Conservation (phyloP, 2,113 vertebrate species). For the Lepus americanus region DNA sequence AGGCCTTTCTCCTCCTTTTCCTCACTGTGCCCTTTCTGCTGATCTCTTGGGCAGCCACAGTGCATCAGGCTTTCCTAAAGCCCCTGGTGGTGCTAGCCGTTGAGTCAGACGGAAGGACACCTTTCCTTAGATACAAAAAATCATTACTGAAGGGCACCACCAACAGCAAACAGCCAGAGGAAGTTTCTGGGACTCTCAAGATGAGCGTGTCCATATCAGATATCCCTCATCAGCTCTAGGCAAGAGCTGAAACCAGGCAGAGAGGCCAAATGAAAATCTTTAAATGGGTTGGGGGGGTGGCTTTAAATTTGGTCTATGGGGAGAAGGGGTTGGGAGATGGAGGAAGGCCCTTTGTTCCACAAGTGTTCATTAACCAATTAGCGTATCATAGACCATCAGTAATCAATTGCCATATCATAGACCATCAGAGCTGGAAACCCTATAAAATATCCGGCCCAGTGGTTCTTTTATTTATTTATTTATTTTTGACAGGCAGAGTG, state of each 20-base stretch:
- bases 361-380: not conserved
- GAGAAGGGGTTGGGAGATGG: not conserved
- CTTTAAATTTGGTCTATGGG: not conserved
- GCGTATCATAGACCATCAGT: not conserved
- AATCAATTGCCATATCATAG: not conserved
- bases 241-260: not conserved
- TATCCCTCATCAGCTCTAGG: not conserved
- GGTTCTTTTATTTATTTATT: not conserved
- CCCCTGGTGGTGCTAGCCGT: not conserved
- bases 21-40: not conserved
- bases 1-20: not conserved
- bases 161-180: not conserved
- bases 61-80: not conserved
- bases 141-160: not conserved
- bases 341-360: not conserved
- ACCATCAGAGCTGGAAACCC: not conserved
- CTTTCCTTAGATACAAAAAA: not conserved
- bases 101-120: not conserved
- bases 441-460: not conserved
- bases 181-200: not conserved
- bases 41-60: not conserved
- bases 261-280: not conserved
- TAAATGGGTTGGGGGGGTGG: not conserved
- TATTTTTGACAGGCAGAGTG: no score
- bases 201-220: not conserved